These are phyloP conservation scores for Epinotia brunnichana DNA, from an alignment of 2,888 invertebrate species.

Conservation along the genomic window DNA sequence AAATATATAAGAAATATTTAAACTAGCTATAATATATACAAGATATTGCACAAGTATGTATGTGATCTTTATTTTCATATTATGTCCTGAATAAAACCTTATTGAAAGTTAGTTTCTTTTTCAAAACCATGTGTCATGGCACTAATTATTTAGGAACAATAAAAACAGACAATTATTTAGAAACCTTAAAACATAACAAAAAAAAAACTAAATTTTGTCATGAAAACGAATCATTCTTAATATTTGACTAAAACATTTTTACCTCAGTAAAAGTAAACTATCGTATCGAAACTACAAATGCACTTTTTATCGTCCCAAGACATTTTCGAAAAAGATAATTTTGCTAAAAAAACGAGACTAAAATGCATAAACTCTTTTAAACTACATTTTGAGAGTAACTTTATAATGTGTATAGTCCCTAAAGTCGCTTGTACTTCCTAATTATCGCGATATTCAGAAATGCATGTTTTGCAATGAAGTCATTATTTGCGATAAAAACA, in stretches of 20 bases:
- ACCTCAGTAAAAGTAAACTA: constrained; percentile 1
- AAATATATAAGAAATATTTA: not conserved
- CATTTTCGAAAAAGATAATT: not conserved
- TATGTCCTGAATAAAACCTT: constrained; percentile 24
- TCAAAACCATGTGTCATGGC: constrained; percentile 35
- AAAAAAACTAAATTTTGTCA: constrained; percentile 16
- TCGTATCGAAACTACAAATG: constrained; percentile 34
- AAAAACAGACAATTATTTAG: constrained; percentile 13
- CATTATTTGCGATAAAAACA: too few species aligned
- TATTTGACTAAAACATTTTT: constrained; percentile 14
- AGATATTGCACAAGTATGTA: constrained; percentile 15
- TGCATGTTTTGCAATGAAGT: too few species aligned
- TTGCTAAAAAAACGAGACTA: constrained; percentile 19
- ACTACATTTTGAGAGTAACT: too few species aligned
- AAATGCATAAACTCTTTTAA: not conserved
- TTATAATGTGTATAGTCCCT: not conserved
- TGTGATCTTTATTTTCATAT: not conserved
- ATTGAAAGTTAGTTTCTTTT: constrained; percentile 4
- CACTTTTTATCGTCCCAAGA: constrained; percentile 23
- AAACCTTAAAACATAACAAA: constrained; percentile 17
- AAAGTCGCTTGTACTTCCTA: too few species aligned
- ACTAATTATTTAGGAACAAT: constrained; percentile 42
- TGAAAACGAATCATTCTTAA: constrained; percentile 16
- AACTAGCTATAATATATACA: not conserved
- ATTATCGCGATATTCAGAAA: too few species aligned